Evolutionary conservation across 2,888 invertebrate genomes (phyloP).

Genomic region (Monopis laevigella): DNA sequence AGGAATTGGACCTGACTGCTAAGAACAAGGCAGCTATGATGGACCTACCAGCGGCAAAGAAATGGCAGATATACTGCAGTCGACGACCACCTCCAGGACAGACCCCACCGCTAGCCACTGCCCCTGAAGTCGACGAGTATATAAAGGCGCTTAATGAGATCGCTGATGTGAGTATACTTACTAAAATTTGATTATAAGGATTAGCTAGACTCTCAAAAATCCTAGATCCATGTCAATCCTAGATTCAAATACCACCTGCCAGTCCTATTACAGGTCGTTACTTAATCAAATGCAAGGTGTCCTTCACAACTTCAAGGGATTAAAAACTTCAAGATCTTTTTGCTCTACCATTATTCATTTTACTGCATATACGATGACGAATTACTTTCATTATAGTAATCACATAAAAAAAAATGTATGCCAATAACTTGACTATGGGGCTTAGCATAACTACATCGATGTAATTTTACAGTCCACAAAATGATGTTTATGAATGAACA

Average conservation of each 20-base stretch:
- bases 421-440: too few species aligned
- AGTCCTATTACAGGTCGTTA: conserved; percentile 10
- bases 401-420: too few species aligned
- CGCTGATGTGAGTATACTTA: conserved; percentile 73
- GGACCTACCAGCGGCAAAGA: conserved; percentile 91
- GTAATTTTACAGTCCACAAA: too few species aligned
- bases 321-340: too few species aligned
- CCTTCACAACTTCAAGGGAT: too few species aligned
- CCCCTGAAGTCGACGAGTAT: conserved; percentile 90
- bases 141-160: conserved; percentile 87
- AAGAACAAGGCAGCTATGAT: conserved; percentile 95
- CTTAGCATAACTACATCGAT: too few species aligned
- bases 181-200: not conserved
- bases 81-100: conserved; percentile 71
- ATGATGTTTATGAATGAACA: too few species aligned
- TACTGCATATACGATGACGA: too few species aligned
- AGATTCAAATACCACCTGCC: not conserved
- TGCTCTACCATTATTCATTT: too few species aligned
- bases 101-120: conserved; percentile 60
- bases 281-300: too few species aligned
- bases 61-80: conserved; percentile 98
- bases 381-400: too few species aligned
- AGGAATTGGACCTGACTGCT: conserved; percentile 93
- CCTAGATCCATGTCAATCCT: conserved; percentile 7
- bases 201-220: not conserved